Conservation (phyloP, 2,797 vertebrate species). For the Leptodactylus fallax region DNA sequence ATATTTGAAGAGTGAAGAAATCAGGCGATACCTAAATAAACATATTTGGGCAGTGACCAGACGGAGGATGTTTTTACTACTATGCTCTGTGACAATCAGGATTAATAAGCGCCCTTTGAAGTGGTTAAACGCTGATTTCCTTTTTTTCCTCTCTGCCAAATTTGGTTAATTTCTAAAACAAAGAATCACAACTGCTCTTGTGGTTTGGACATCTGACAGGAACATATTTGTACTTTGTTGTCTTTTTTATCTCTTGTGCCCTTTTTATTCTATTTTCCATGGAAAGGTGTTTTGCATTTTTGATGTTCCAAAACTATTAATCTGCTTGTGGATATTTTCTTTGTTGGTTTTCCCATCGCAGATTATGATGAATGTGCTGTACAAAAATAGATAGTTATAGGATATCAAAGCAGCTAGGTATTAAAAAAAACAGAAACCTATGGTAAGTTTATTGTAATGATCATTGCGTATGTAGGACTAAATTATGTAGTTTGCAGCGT, state of each 20-base stretch:
- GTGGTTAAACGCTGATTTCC: constrained; percentile 42
- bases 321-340: constrained; percentile 4
- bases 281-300: constrained; percentile 32
- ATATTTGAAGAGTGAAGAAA: no score
- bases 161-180: constrained; percentile 53
- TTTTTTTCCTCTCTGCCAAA: constrained; percentile 51
- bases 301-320: constrained; percentile 41
- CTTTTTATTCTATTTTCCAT: constrained; percentile 25
- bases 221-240: constrained; percentile 45
- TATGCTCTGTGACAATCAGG: constrained; percentile 33
- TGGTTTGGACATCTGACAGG: constrained; percentile 44
- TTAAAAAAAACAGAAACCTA: background rate
- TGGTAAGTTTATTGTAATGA: background rate
- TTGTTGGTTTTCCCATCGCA: constrained; percentile 26
- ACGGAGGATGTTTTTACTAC: constrained; percentile 49
- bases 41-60: constrained; percentile 28
- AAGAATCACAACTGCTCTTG: constrained; percentile 27
- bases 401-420: constrained; percentile 19
- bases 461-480: no score
- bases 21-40: no score
- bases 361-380: constrained; percentile 2
- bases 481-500: background rate
- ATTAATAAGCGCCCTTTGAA: constrained; percentile 49
- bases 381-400: background rate
- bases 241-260: constrained; percentile 22